A percentile compares a stretch with the other conserved stretches of the same genome.
Evolutionary conservation across 2,797 vertebrate genomes (phyloP).

Genomic region (Sebastes diploproa): DNA sequence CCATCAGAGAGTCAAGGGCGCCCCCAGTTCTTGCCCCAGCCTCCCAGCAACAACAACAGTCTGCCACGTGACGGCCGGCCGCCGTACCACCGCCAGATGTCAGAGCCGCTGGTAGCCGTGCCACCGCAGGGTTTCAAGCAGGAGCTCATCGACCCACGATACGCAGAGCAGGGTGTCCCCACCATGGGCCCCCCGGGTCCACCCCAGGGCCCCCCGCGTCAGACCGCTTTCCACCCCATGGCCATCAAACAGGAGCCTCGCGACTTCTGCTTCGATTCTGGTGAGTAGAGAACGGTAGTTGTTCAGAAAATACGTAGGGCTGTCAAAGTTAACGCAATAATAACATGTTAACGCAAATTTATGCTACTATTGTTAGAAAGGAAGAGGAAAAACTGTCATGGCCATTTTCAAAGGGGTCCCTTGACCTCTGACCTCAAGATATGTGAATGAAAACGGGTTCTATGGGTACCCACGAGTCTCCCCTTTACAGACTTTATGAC

Average conservation of each 20-base stretch:
- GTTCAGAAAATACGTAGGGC: background rate
- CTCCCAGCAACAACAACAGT: slow-evolving; percentile 55
- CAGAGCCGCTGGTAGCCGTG: slow-evolving; percentile 89
- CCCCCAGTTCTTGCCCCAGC: slow-evolving; percentile 85
- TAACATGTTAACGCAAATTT: too few species aligned
- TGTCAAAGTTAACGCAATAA: too few species aligned
- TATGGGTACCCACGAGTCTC: too few species aligned
- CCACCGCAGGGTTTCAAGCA: slow-evolving; percentile 94
- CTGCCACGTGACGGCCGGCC: slow-evolving; percentile 87
- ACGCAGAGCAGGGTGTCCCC: slow-evolving; percentile 87
- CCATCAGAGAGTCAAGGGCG: slow-evolving; percentile 82
- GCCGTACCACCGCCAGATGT: slow-evolving; percentile 93
- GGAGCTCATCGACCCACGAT: slow-evolving; percentile 91
- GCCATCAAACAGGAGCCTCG: slow-evolving; percentile 96
- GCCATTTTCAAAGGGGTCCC: too few species aligned
- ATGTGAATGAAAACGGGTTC: too few species aligned
- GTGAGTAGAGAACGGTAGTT: slow-evolving; percentile 73
- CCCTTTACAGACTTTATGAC: too few species aligned
- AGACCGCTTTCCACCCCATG: slow-evolving; percentile 88
- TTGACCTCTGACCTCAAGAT: too few species aligned
- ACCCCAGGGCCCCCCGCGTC: slow-evolving; percentile 66
- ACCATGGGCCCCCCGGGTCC: slow-evolving; percentile 80
- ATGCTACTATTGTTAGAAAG: too few species aligned
- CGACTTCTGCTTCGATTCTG: slow-evolving; percentile 97
- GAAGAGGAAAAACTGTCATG: too few species aligned